Conservation (phyloP, 2,797 vertebrate genomes). For the Crenichthys baileyi region DNA sequence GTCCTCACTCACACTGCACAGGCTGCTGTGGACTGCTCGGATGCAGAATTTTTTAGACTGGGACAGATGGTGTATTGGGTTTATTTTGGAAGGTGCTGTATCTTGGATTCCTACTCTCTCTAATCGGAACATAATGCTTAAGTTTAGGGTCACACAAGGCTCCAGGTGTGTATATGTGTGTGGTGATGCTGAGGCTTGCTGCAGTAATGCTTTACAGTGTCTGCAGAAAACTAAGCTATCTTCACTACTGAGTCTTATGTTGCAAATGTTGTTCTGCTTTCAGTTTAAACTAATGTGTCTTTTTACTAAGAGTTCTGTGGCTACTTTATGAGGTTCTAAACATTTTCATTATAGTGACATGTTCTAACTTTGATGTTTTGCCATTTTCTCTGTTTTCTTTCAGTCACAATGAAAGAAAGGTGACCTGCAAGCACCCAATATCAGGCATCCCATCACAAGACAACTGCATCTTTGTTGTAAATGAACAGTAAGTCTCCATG, state of each 20-base stretch:
- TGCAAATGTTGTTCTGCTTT: neutral
- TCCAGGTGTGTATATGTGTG: neutral
- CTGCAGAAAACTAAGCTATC: neutral
- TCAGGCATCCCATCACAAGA: slow-evolving; percentile 93
- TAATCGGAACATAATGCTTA: neutral
- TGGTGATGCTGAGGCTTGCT: neutral
- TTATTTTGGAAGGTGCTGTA: neutral
- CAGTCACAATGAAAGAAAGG: slow-evolving; percentile 98
- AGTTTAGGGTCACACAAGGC: neutral
- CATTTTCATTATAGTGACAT: neutral
- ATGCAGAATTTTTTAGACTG: neutral
- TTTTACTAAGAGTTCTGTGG: neutral
- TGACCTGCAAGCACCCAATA: slow-evolving; percentile 96
- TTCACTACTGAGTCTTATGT: neutral
- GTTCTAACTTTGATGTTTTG: neutral
- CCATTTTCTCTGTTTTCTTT: slow-evolving; percentile 19
- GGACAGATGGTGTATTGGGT: neutral
- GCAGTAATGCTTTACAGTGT: neutral
- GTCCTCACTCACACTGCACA: neutral
- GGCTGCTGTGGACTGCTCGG: neutral
- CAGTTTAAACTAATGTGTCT: neutral
- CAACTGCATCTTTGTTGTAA: slow-evolving; percentile 98
- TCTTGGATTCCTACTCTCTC: neutral
- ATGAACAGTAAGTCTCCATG: slow-evolving; percentile 92
- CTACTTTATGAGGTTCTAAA: neutral